Percentiles rank a stretch among this genome's conserved stretches.
Evolutionary conservation across 2,888 invertebrate genomes (phyloP).

Genomic region (Julus scandinavius): DNA sequence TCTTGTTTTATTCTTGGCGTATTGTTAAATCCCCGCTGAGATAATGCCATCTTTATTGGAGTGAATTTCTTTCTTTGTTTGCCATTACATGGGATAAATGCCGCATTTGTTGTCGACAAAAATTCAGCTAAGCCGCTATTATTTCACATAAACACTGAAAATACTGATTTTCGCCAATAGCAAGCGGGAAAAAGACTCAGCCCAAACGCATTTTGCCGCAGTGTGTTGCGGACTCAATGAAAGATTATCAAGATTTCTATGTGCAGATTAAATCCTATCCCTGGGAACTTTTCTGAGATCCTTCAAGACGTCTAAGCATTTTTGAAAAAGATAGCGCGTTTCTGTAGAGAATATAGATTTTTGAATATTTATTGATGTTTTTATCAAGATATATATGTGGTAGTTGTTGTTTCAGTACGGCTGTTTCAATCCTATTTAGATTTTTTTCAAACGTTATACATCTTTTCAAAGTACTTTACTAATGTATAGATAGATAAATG

Average conservation of each 20-base stretch:
- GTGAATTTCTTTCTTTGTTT: constrained; percentile 40
- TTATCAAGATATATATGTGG: no score
- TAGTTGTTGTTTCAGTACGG: no score
- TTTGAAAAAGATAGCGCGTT: neutral
- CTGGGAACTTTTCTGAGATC: neutral
- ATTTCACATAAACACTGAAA: constrained; percentile 31
- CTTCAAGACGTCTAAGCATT: neutral
- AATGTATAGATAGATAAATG: no score
- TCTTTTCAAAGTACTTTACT: no score
- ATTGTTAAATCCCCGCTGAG: constrained; percentile 43
- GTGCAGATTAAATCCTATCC: neutral
- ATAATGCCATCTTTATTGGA: constrained; percentile 46
- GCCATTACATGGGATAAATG: constrained; percentile 33
- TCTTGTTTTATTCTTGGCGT: constrained; percentile 36
- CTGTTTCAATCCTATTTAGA: no score
- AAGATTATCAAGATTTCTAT: neutral
- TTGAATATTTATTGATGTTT: no score
- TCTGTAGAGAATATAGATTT: neutral
- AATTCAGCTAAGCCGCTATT: constrained; percentile 10
- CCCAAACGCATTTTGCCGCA: neutral
- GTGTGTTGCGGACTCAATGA: neutral
- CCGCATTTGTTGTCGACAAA: constrained; percentile 34
- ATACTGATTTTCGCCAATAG: constrained; percentile 18
- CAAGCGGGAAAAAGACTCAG: neutral
- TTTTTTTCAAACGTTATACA: no score